Conservation (phyloP, 2,888 invertebrate species). For the Cabera pusaria region DNA sequence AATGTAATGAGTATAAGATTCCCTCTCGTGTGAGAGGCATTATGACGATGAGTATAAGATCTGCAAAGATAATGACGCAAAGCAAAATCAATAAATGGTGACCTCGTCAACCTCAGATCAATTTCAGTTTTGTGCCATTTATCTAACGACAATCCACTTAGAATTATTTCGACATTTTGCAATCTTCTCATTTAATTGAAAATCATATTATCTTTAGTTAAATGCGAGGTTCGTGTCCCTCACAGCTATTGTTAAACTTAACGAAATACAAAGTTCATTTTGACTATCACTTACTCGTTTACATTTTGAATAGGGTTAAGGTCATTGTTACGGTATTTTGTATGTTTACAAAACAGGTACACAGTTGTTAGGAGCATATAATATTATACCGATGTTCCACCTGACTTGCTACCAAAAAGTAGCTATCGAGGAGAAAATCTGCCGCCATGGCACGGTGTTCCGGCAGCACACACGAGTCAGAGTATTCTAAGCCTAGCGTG, state of each 20-base stretch:
- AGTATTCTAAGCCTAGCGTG: too few species aligned
- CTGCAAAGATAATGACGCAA: too few species aligned
- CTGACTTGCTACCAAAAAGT: too few species aligned
- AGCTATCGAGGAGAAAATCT: too few species aligned
- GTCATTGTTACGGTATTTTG: constrained; percentile 2
- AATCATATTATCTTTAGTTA: constrained; percentile 22
- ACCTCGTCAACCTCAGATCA: constrained; percentile 17
- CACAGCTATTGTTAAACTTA: constrained; percentile 30
- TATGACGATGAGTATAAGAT: too few species aligned
- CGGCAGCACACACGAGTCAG: too few species aligned
- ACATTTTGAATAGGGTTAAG: constrained; percentile 26
- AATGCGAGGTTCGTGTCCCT: constrained; percentile 32
- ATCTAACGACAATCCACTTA: constrained; percentile 18
- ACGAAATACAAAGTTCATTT: constrained; percentile 32
- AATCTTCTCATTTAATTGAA: constrained; percentile 26
- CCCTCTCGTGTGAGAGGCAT: too few species aligned
- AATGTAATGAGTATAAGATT: too few species aligned
- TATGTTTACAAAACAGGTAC: too few species aligned
- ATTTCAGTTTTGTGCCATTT: constrained; percentile 12
- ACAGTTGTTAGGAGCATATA: too few species aligned
- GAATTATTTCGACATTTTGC: constrained; percentile 26
- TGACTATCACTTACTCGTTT: constrained; percentile 17
- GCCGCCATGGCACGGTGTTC: too few species aligned
- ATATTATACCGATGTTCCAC: too few species aligned
- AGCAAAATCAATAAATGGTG: constrained; percentile 3